These are phyloP conservation scores for Lamellibrachia satsuma DNA, from an alignment of 2,888 invertebrate species.

Conservation along the genomic window DNA sequence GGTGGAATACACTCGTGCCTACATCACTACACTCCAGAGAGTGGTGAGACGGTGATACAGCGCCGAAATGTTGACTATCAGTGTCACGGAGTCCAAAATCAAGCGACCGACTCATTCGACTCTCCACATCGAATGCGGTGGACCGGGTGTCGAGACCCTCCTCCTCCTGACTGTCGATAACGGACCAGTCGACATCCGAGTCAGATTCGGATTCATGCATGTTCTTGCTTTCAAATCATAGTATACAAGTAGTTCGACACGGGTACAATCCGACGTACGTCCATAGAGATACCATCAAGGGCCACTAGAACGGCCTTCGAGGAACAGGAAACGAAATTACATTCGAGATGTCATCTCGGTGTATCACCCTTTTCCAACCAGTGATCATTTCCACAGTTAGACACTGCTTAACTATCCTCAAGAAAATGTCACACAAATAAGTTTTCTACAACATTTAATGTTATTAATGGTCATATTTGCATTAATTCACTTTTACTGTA, in stretches of 20 bases:
- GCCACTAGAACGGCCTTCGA: background rate
- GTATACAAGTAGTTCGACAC: background rate
- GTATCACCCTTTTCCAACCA: background rate
- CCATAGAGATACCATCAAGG: background rate
- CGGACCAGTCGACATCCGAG: background rate
- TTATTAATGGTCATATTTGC: too few relatives aligned
- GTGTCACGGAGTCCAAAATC: background rate
- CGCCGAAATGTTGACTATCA: background rate
- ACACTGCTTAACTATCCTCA: background rate
- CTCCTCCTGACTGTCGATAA: background rate
- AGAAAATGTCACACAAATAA: background rate
- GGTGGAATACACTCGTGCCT: background rate
- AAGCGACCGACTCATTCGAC: conserved; percentile 17
- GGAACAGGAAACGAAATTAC: background rate
- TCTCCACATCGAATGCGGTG: background rate
- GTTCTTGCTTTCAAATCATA: background rate
- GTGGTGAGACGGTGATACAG: background rate
- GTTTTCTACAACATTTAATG: too few relatives aligned
- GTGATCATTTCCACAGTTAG: background rate
- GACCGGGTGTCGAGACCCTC: background rate
- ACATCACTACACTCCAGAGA: background rate
- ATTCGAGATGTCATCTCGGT: background rate
- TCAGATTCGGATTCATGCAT: background rate
- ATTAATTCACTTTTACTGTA: too few relatives aligned
- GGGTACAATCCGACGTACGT: background rate